Evolutionary conservation across 2,797 vertebrate species (phyloP), one percentile per base, ranked within the genome.

Genomic region (Myotis daubentonii): DNA sequence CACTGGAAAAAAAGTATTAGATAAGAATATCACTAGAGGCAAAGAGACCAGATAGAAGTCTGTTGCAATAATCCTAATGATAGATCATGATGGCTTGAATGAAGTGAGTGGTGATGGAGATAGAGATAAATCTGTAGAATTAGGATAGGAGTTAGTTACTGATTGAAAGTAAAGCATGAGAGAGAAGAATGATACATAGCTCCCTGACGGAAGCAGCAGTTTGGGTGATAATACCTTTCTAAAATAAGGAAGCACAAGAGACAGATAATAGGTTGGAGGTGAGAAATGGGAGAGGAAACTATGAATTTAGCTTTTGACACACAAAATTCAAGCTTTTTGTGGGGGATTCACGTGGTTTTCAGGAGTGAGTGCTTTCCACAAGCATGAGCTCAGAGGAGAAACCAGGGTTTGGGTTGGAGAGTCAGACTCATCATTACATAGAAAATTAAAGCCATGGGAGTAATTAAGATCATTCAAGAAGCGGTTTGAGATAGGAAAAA

Each of bases 401-500:
- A 79, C 44, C 2, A 28, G 13, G 41, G 33, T 19, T 80, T 1
- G 33, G 2, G 13, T 38, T 25, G 11, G 28, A 38, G 6, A 81
- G 19, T 44, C 41, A 53, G 33, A 3, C 9, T 89, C 17, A 47
- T 87, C 10, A 16, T 41, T 49, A n/a, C 0, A 25, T 0, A 57
- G 36, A 62, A 47, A 36, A 62, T 22, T 78, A 87, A 60, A 84
- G 25, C 19, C 33, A 53, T 0, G 8, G n/a, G 49, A 89, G n/a
- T 11, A 60, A 3, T 41, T 74, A 17, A 86, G 10, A 36, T 36
- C 17, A 75, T 71, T n/a, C 44, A 87, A 53, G 8, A 2, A 89
- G 36, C 82, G 20, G 22, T 92, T 51, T 95, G 53, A n/a, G 79
- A 82, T 53, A 22, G n/a, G 30, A 36, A 79, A 55, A 53, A 95